Conservation (phyloP, 2,113 vertebrate species). For the Xiphophorus hellerii region DNA sequence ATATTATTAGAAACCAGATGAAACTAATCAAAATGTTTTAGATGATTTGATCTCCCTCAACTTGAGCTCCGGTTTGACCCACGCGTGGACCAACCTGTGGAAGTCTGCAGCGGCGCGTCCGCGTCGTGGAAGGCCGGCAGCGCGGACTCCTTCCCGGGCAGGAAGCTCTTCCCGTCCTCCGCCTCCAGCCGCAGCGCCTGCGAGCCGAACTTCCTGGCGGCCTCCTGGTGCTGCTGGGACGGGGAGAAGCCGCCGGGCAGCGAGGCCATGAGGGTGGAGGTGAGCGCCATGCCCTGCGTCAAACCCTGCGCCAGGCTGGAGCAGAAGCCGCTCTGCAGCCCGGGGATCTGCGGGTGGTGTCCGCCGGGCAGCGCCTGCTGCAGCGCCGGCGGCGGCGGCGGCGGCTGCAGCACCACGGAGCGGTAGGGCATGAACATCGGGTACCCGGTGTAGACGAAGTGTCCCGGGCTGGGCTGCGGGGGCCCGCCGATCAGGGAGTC, state of each 20-base stretch:
- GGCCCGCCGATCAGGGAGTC: slow-evolving; percentile 94
- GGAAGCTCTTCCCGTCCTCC: slow-evolving; percentile 89
- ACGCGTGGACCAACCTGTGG: slow-evolving; percentile 79
- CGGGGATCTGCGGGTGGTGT: slow-evolving; percentile 88
- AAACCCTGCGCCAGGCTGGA: slow-evolving; percentile 90
- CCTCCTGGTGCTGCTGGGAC: slow-evolving; percentile 87
- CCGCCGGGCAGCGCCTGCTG: slow-evolving; percentile 83
- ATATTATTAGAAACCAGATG: too few species aligned
- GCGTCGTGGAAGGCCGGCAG: slow-evolving; percentile 86
- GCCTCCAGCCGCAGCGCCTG: slow-evolving; percentile 82
- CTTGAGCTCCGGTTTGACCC: too few species aligned
- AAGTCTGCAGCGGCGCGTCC: slow-evolving; percentile 81
- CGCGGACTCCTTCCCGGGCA: slow-evolving; percentile 83
- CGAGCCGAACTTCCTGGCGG: slow-evolving; percentile 87
- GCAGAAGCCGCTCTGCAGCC: slow-evolving; percentile 90
- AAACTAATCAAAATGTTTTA: too few species aligned
- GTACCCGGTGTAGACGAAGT: slow-evolving; percentile 93
- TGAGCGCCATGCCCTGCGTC: slow-evolving; percentile 94
- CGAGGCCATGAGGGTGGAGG: slow-evolving; percentile 94
- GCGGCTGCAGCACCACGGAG: slow-evolving; percentile 92
- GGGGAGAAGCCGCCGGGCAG: slow-evolving; percentile 91
- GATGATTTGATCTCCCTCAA: too few species aligned
- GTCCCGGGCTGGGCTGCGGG: slow-evolving; percentile 89
- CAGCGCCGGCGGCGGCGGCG: slow-evolving; percentile 83
- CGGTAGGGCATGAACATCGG: slow-evolving; percentile 98